Base-by-base conservation (phyloP, 2,797 vertebrate genomes). In the Lycodopsis pacificus region DNA sequence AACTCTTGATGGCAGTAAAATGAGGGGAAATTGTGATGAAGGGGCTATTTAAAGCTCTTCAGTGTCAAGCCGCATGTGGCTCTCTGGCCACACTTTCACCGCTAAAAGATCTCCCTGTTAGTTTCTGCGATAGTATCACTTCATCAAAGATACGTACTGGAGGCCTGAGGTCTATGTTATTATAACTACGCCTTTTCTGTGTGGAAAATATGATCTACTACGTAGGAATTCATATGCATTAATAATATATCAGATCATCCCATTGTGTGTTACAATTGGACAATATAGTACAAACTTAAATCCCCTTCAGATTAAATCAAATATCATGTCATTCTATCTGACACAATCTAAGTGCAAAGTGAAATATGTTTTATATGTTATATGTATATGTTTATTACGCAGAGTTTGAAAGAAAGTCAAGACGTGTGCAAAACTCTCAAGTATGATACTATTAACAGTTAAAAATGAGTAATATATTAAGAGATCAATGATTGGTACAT, bases 41-140 rank as follows among this genome's bases (percentile, higher is more conserved):
- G 87, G 65, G 48, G 82, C 89, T 92, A 90, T 84, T 90, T 91
- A 86, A 91, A 92, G 89, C 82, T 81, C 83, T 30, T 87, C 65
- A 68, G 79, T 83, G 79, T 88, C 85, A 91, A 80, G 78, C 80
- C 65, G 65, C 73, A 76, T 77, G 89, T 79, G 72, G 76, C 73
- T 88, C 79, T 58, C 25, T 57, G 62, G 56, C 71, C 59, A 68
- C 71, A 66, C 71, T 66, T 82, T 77, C 57, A 68, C 56, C 8
- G 3, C 57, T 78, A 30, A 73, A 77, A 81, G 53, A 53, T 69
- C 65, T 76, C 59, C 42, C 17, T 40, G 64, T 86, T 77, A 79
- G 71, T 63, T 82, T 70, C 68, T 71, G 61, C 82, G 68, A 82
- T 73, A 72, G 49, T 77, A 61, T 62, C 68, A 44, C 65, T 84